A percentile compares a stretch with the other conserved stretches of the same genome.
Conservation (phyloP, 2,797 vertebrate genomes). For the Bovichtus diacanthus region DNA sequence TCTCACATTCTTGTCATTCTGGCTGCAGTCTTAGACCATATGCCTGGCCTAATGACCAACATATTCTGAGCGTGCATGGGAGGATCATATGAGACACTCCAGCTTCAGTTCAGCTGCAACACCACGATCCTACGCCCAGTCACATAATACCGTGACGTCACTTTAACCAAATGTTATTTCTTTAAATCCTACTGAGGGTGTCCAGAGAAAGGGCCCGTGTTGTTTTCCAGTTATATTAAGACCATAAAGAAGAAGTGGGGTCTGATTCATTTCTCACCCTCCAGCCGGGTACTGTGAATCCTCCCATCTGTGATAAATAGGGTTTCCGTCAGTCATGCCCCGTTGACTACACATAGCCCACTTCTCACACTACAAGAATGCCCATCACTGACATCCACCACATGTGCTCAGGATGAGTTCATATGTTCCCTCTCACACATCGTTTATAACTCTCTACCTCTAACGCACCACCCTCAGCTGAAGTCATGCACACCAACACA, state of each 20-base stretch:
- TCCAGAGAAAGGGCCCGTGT: conserved; percentile 6
- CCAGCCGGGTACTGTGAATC: conserved; percentile 30
- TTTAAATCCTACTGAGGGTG: conserved; percentile 15
- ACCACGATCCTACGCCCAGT: background rate
- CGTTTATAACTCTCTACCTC: background rate
- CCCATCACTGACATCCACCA: conserved; percentile 19
- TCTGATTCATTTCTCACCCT: conserved; percentile 26
- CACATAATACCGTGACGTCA: background rate
- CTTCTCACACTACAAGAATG: conserved; percentile 45
- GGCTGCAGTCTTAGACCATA: conserved; percentile 24
- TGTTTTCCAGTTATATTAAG: conserved; percentile 10
- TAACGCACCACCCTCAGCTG: background rate
- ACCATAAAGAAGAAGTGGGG: conserved; percentile 24
- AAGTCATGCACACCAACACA: background rate
- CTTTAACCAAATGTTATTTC: conserved; percentile 9
- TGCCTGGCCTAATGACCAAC: conserved; percentile 23
- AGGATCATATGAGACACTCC: conserved; percentile 26
- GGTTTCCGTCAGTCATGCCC: conserved; percentile 24
- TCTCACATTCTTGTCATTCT: conserved; percentile 64
- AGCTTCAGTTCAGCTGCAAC: conserved; percentile 31
- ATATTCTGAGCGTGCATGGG: conserved; percentile 41
- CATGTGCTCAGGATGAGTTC: conserved; percentile 7
- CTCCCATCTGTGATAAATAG: conserved; percentile 12
- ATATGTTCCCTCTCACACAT: conserved; percentile 5
- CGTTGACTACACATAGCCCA: conserved; percentile 17